phyloP scores from a whole-genome alignment of 2,113 vertebrate genomes.

The Opisthocomus hoazin region DNA sequence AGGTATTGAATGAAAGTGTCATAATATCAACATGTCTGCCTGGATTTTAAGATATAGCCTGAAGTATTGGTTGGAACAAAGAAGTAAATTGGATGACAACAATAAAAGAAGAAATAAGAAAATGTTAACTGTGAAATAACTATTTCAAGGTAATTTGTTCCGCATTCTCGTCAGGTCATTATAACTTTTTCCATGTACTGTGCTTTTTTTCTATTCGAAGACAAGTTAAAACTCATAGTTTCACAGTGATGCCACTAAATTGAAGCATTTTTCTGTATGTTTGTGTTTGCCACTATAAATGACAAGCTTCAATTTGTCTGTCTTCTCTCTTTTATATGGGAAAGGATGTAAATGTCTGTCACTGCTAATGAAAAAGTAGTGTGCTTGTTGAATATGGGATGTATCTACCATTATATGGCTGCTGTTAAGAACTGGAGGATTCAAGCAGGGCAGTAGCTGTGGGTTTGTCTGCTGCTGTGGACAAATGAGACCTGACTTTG shows the following conservation, averaged over 20 bases:
- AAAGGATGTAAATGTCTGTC: neutral
- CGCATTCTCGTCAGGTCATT: neutral
- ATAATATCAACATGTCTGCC: neutral
- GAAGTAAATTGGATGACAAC: neutral
- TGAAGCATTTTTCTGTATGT: neutral
- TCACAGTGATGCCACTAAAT: neutral
- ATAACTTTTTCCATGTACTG: neutral
- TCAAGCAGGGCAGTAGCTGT: neutral
- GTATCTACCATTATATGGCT: rapidly evolving
- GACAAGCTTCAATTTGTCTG: conserved; percentile 7
- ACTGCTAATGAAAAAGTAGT: neutral
- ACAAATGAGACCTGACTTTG: neutral
- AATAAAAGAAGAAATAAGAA: neutral
- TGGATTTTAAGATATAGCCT: neutral
- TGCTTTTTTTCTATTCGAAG: neutral
- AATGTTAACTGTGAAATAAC: conserved; percentile 29
- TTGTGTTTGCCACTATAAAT: conserved; percentile 2
- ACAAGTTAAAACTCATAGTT: neutral
- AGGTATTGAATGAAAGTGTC: neutral
- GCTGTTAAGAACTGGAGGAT: neutral
- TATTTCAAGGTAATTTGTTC: conserved; percentile 28
- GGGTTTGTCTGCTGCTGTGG: neutral
- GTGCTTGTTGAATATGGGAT: neutral
- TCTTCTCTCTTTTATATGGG: neutral
- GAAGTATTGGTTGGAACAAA: neutral